A percentile compares a stretch with the other conserved stretches of the same genome.
phyloP scores from a whole-genome alignment of 2,113 vertebrate genomes.

The Tonatia bakeri region DNA sequence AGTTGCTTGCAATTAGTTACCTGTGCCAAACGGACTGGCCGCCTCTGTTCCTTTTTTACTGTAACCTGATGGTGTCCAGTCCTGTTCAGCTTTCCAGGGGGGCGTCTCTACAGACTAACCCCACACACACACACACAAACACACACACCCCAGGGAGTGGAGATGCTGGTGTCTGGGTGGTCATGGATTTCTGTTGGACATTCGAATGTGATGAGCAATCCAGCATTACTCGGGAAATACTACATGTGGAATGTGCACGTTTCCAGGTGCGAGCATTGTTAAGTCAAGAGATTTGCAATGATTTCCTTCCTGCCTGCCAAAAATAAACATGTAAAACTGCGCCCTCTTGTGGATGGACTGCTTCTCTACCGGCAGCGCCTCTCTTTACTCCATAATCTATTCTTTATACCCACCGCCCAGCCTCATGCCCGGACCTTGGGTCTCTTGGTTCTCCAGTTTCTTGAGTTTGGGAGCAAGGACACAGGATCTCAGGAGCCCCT shows the following conservation, averaged over 20 bases:
- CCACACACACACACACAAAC: too few relatives aligned
- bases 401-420: not conserved
- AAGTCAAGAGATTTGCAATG: slow-evolving; percentile 73
- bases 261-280: slow-evolving; percentile 75
- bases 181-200: slow-evolving; percentile 72
- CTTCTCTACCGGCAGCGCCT: slow-evolving; percentile 41
- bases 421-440: not conserved
- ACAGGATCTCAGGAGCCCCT: not conserved
- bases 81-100: slow-evolving; percentile 43
- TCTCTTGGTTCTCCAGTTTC: not conserved
- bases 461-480: not conserved
- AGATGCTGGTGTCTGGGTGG: slow-evolving; percentile 58
- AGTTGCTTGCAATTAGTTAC: slow-evolving; percentile 51
- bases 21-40: slow-evolving; percentile 70
- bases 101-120: slow-evolving; percentile 50
- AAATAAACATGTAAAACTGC: slow-evolving; percentile 81
- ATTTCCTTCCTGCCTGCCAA: slow-evolving; percentile 83
- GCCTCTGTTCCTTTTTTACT: slow-evolving; percentile 67
- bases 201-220: slow-evolving; percentile 76
- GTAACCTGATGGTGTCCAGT: slow-evolving; percentile 63
- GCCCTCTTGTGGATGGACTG: slow-evolving; percentile 72
- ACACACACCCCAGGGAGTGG: too few relatives aligned
- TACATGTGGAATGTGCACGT: slow-evolving; percentile 60
- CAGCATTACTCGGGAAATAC: slow-evolving; percentile 76
- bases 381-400: not conserved